Evolutionary conservation across 2,797 vertebrate genomes (phyloP).

Genomic region (Amazona ochrocephala): DNA sequence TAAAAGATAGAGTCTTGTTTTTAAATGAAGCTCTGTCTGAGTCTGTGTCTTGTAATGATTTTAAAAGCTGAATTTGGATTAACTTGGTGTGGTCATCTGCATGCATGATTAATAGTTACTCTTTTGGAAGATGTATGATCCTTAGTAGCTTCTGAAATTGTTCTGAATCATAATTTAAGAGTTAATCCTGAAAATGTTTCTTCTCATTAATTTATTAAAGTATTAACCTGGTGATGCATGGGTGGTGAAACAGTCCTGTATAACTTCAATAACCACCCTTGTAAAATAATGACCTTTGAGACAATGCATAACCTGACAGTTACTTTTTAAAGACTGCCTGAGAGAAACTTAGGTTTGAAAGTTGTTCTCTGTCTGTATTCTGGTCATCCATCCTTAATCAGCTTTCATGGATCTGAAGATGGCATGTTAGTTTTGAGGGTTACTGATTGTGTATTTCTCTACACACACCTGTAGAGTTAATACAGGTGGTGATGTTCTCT

Average conservation of each 20-base stretch:
- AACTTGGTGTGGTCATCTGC: neutral
- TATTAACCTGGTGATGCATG: neutral
- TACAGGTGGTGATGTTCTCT: neutral
- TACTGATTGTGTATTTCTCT: neutral
- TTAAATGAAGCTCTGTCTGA: neutral
- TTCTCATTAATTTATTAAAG: neutral
- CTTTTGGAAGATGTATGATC: neutral
- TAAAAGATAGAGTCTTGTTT: neutral
- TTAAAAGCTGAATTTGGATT: neutral
- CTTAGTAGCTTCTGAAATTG: neutral
- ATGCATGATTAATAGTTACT: neutral
- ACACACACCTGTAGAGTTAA: neutral
- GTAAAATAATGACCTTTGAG: neutral
- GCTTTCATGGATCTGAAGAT: neutral
- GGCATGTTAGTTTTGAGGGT: neutral
- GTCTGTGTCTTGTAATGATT: neutral
- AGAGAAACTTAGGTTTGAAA: neutral
- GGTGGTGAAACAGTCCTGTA: neutral
- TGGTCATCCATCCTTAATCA: neutral
- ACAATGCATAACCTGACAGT: neutral
- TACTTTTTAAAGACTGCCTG: neutral
- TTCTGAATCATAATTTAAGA: neutral
- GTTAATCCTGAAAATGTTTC: neutral
- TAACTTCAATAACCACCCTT: neutral
- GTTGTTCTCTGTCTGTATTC: neutral